A percentile compares a stretch with the other conserved stretches of the same genome.
Evolutionary conservation across 1,140 invertebrate genomes (phyloP).

Genomic region (Thereuonema tuberculata): DNA sequence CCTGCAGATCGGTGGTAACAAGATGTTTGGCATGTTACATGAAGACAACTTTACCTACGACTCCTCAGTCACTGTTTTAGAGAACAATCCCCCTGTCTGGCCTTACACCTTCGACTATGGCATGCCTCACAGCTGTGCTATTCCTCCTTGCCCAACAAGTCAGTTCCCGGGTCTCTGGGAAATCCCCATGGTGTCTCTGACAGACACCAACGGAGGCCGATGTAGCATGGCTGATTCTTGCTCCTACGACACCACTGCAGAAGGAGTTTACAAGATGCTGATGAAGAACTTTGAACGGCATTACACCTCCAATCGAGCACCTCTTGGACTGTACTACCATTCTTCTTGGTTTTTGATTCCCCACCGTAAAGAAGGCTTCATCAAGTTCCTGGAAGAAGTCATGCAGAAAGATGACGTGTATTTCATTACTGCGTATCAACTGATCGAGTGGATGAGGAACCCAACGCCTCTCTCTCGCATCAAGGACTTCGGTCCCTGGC

Average conservation of each 20-base stretch:
- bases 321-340: conserved; percentile 30
- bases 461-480: conserved; percentile 24
- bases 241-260: conserved; percentile 21
- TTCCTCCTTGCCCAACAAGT: conserved; percentile 21
- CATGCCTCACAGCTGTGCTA: conserved; percentile 21
- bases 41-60: conserved; percentile 88
- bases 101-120: conserved; percentile 84
- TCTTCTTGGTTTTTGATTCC: conserved; percentile 27
- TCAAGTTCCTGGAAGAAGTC: conserved; percentile 27
- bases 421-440: conserved; percentile 29
- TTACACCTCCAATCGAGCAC: conserved; percentile 29
- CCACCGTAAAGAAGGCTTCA: conserved; percentile 23
- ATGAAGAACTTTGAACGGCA: conserved; percentile 30
- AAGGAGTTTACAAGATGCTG: conserved; percentile 29
- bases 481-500: conserved; percentile 18
- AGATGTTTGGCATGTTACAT: conserved; percentile 91
- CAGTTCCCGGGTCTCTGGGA: conserved; percentile 20
- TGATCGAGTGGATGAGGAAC: conserved; percentile 31
- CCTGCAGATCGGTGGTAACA: conserved; percentile 60
- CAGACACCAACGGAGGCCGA: conserved; percentile 16
- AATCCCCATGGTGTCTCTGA: conserved; percentile 19
- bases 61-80: conserved; percentile 81
- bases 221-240: conserved; percentile 32
- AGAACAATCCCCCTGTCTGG: conserved; percentile 80
- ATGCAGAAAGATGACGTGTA: conserved; percentile 30